These are phyloP conservation scores for Brotula barbata DNA, from an alignment of 2,797 vertebrate species.

Conservation along the genomic window DNA sequence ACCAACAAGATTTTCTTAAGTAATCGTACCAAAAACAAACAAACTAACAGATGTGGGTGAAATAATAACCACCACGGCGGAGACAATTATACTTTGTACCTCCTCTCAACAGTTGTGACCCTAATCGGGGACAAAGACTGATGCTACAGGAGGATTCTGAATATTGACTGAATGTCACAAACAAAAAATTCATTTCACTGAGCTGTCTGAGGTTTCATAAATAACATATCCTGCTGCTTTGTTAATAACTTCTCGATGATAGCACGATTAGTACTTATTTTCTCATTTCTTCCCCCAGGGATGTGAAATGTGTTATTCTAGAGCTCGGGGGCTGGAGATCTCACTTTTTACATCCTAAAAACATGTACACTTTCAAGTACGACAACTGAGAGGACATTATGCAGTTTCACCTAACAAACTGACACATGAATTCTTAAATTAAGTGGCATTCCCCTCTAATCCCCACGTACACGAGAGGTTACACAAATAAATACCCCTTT, in stretches of 20 bases:
- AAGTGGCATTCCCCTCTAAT: constrained; percentile 57
- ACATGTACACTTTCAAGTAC: constrained; percentile 14
- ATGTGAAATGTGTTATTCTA: constrained; percentile 15
- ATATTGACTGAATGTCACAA: no score
- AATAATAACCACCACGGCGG: neutral
- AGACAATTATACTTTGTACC: neutral
- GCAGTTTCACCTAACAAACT: constrained; percentile 54
- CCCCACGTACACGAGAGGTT: constrained; percentile 57
- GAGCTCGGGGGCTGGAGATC: constrained; percentile 10
- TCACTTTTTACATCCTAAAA: constrained; percentile 21
- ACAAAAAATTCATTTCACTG: no score
- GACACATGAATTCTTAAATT: constrained; percentile 51
- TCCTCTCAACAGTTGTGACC: neutral
- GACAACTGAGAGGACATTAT: constrained; percentile 47
- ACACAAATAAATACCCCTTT: constrained; percentile 72
- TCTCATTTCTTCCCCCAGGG: constrained; percentile 1
- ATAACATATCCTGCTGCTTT: no score
- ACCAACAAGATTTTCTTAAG: no score
- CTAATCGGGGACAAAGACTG: neutral
- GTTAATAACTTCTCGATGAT: no score
- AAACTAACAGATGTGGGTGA: no score
- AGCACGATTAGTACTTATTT: no score
- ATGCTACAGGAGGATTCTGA: no score
- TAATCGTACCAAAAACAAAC: no score
- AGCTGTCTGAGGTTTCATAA: no score